These are phyloP conservation scores for Corythoichthys haematopterus DNA, from an alignment of 2,113 vertebrate genomes.

Conservation along the genomic window DNA sequence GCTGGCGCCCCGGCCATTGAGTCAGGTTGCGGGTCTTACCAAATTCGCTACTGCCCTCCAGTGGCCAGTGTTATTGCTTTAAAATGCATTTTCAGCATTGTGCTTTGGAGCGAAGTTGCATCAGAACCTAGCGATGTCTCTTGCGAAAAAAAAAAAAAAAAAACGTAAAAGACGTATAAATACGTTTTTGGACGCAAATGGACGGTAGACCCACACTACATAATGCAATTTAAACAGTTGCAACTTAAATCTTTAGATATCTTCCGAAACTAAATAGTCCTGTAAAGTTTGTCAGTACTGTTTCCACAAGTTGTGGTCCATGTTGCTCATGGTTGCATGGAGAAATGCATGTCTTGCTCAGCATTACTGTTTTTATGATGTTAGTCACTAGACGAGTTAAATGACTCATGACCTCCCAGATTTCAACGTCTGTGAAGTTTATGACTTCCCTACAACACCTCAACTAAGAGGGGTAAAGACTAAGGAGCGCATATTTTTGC, in stretches of 20 bases:
- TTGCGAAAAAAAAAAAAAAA: no score
- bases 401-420: slow-evolving; percentile 5
- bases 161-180: no score
- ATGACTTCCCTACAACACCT: neutral
- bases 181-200: no score
- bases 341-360: slow-evolving; percentile 15
- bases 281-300: slow-evolving; percentile 17
- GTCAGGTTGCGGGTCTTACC: no score
- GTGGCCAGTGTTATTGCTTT: no score
- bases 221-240: neutral
- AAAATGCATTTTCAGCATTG: no score
- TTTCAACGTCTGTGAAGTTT: slow-evolving; percentile 28
- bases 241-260: slow-evolving; percentile 8
- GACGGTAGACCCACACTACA: neutral
- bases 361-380: slow-evolving; percentile 38
- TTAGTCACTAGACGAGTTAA: slow-evolving; percentile 22
- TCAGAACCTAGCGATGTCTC: no score
- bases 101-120: no score
- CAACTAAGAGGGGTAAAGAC: neutral
- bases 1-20: no score
- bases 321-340: slow-evolving; percentile 41
- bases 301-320: slow-evolving; percentile 8
- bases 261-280: neutral
- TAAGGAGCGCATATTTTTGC: no score
- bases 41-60: no score